These are phyloP conservation scores for Pentalonia nigronervosa DNA, from an alignment of 1,140 invertebrate species.

Conservation along the genomic window DNA sequence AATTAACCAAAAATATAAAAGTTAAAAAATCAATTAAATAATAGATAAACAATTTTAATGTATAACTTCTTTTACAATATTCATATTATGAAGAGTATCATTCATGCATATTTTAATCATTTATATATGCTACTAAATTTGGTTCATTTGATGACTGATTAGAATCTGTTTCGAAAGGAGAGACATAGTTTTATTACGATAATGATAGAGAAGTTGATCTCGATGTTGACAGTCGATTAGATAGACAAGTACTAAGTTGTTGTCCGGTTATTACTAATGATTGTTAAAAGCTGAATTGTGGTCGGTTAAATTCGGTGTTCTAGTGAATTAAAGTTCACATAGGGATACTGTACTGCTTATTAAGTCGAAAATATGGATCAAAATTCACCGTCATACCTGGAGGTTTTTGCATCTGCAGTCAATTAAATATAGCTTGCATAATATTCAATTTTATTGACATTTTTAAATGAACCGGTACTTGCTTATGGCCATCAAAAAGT, in stretches of 20 bases:
- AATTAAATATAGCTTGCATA: conserved; percentile 42
- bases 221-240: neutral
- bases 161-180: neutral
- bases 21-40: neutral
- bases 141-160: neutral
- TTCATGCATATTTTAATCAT: neutral
- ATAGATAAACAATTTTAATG: conserved; percentile 8
- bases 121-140: neutral
- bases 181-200: neutral
- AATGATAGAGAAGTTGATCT: neutral
- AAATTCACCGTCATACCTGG: neutral
- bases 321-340: neutral
- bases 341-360: neutral
- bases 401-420: neutral
- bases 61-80: neutral
- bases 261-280: neutral
- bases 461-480: conserved; percentile 41
- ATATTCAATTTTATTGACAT: conserved; percentile 36
- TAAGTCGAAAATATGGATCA: conserved; percentile 25
- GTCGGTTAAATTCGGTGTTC: neutral
- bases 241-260: neutral
- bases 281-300: conserved; percentile 29
- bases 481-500: conserved; percentile 6
- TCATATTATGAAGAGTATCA: neutral
- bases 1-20: neutral